Evolutionary conservation across 2,113 vertebrate genomes (phyloP).

Genomic region (Mirza zaza): DNA sequence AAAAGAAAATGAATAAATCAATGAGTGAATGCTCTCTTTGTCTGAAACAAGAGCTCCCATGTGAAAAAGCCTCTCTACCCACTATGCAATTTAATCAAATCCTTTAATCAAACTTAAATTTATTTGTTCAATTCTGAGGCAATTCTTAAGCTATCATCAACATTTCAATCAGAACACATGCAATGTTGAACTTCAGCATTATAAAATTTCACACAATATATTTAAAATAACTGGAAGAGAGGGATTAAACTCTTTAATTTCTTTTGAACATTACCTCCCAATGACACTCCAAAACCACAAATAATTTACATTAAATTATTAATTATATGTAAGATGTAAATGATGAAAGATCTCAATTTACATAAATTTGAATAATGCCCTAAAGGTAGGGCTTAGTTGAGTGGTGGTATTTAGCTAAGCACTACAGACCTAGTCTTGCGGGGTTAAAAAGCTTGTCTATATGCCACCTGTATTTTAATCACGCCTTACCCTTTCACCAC

Average conservation of each 20-base stretch:
- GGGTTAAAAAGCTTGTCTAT: not conserved
- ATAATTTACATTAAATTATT: not conserved
- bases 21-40: not conserved
- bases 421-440: not conserved
- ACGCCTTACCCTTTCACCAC: not conserved
- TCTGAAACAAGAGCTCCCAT: not conserved
- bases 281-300: not conserved
- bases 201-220: not conserved
- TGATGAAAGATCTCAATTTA: not conserved
- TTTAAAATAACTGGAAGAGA: not conserved
- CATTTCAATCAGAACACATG: not conserved
- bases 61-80: not conserved
- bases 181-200: not conserved
- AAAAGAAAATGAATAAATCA: not conserved
- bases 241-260: not conserved
- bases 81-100: not conserved
- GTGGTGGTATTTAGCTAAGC: not conserved
- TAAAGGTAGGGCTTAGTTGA: not conserved
- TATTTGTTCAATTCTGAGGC: not conserved
- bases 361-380: not conserved
- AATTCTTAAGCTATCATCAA: not conserved
- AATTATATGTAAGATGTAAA: not conserved
- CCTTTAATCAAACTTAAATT: not conserved
- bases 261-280: not conserved
- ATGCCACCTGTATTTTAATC: not conserved